Evolutionary conservation across 2,888 invertebrate genomes (phyloP).

Genomic region (Omphaloscelis lunosa): DNA sequence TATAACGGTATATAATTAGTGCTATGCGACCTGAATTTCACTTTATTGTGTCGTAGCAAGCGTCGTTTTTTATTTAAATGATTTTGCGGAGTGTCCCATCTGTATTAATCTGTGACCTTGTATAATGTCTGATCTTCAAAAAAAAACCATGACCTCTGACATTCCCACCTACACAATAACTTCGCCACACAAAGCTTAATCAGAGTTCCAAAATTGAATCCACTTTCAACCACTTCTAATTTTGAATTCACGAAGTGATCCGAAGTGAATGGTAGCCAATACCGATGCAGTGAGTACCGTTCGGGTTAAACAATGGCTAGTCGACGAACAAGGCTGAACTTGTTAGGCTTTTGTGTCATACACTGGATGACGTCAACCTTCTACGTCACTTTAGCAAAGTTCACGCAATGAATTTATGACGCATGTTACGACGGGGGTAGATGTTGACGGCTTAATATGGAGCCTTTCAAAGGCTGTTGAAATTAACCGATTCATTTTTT

Average conservation of each 20-base stretch:
- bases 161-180: neutral
- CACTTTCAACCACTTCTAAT: slow-evolving; percentile 25
- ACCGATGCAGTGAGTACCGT: slow-evolving; percentile 14
- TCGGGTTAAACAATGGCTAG: slow-evolving; percentile 37
- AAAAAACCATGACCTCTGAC: neutral
- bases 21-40: no score
- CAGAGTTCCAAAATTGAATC: slow-evolving; percentile 29
- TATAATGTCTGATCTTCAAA: neutral
- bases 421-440: neutral
- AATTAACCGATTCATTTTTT: neutral
- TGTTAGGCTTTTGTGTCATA: slow-evolving; percentile 35
- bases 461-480: neutral
- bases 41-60: no score
- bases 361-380: slow-evolving; percentile 20
- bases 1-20: no score
- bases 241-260: slow-evolving; percentile 43
- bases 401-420: slow-evolving; percentile 26
- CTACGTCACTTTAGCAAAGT: slow-evolving; percentile 33
- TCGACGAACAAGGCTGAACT: slow-evolving; percentile 23
- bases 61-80: no score
- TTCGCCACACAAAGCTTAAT: neutral
- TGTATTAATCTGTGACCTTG: neutral
- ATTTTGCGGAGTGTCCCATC: no score
- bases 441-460: neutral
- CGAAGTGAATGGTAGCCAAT: slow-evolving; percentile 38